Percentiles rank a stretch among this genome's conserved stretches.
Conservation (phyloP, 1,140 invertebrate species). For the Drosophila truncata region DNA sequence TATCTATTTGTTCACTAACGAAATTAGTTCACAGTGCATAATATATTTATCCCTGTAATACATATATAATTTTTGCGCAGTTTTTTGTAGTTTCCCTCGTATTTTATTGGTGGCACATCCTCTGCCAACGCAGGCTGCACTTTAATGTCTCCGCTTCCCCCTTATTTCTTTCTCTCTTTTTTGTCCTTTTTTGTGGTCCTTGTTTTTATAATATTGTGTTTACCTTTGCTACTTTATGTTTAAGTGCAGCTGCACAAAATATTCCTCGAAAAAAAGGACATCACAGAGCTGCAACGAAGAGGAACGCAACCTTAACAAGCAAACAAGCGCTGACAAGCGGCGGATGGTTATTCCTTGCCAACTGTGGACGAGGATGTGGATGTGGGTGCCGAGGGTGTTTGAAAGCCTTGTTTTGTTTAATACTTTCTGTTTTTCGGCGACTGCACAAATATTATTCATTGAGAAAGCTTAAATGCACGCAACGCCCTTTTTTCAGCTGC, state of each 20-base stretch:
- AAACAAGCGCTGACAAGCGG: constrained; percentile 66
- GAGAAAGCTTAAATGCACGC: constrained; percentile 54
- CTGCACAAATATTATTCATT: constrained; percentile 75
- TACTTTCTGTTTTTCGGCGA: constrained; percentile 52
- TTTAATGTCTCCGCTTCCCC: constrained; percentile 39
- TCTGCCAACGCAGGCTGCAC: constrained; percentile 37
- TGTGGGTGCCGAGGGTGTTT: constrained; percentile 10
- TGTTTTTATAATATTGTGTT: constrained; percentile 78
- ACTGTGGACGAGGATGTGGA: constrained; percentile 11
- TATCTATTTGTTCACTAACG: no score
- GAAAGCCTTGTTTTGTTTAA: constrained; percentile 69
- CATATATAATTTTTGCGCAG: constrained; percentile 75
- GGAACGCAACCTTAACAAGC: constrained; percentile 57
- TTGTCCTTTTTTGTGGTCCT: constrained; percentile 22
- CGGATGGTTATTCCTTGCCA: constrained; percentile 30
- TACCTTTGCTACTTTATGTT: constrained; percentile 79
- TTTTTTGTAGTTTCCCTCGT: constrained; percentile 50
- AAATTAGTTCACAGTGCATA: constrained; percentile 23
- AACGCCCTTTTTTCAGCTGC: constrained; percentile 12
- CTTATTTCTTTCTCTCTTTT: background rate
- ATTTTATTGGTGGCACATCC: constrained; percentile 65
- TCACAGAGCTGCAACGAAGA: constrained; percentile 16
- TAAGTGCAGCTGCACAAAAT: constrained; percentile 77
- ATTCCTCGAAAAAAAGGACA: constrained; percentile 49
- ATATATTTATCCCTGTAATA: constrained; percentile 70